Evolutionary conservation across 2,113 vertebrate species (phyloP).

Genomic region (Sisor rabdophorus): DNA sequence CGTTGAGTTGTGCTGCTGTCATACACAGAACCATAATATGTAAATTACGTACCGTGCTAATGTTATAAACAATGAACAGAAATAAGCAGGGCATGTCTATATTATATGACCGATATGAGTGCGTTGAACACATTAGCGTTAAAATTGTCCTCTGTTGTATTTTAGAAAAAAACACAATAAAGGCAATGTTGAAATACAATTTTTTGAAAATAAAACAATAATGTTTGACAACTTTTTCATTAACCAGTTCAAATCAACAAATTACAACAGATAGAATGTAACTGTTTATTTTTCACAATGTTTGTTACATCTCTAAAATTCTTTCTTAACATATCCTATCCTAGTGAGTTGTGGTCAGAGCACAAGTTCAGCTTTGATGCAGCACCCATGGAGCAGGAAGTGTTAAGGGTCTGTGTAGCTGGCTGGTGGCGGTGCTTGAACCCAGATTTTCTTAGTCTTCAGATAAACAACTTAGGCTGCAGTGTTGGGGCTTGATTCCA

Average conservation of each 20-base stretch:
- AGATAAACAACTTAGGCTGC: too few species aligned
- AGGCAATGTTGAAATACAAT: slow-evolving; percentile 23
- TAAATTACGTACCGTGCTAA: neutral
- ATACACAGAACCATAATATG: neutral
- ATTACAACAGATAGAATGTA: neutral
- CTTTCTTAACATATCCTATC: too few species aligned
- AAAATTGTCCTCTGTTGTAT: slow-evolving; percentile 18
- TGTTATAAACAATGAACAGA: slow-evolving; percentile 7
- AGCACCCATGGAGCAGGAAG: too few species aligned
- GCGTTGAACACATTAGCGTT: slow-evolving; percentile 28
- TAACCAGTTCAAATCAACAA: neutral
- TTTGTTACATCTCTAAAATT: too few species aligned
- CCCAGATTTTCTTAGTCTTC: too few species aligned
- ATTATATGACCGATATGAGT: slow-evolving; percentile 17
- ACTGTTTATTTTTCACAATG: too few species aligned
- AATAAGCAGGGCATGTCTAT: neutral
- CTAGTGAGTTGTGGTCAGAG: too few species aligned
- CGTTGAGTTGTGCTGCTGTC: slow-evolving; percentile 11
- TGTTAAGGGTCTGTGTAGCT: too few species aligned
- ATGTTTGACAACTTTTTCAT: neutral
- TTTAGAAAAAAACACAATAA: slow-evolving; percentile 40
- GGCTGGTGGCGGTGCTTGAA: too few species aligned
- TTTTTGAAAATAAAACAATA: slow-evolving; percentile 14
- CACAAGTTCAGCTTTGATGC: too few species aligned
- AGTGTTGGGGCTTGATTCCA: too few species aligned